Evolutionary conservation across 2,113 vertebrate species (phyloP), one percentile per base, ranked within the genome.

Genomic region (Ornithorhynchus anatinus): DNA sequence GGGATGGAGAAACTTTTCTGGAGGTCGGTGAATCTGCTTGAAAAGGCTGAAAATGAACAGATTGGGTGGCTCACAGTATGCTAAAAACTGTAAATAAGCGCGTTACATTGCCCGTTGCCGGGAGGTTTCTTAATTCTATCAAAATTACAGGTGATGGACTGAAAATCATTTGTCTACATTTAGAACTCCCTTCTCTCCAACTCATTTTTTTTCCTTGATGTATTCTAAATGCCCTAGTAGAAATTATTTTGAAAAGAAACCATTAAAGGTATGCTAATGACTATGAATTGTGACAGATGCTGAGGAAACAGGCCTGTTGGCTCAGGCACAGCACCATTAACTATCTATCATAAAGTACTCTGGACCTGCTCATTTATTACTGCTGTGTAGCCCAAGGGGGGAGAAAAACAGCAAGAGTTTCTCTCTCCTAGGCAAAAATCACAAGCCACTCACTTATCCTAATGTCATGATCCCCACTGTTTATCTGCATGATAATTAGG

Each of bases 401-500:
- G n/a, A 25, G 62, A 43, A 37, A 67, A 90, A 84, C 88, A 91
- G 88, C 82, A 81, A 84, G 90, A 85, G 25, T 64, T 85, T 84
- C 73, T 65, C 83, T 77, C 89, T 90, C 81, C 16, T 6, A 88
- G 84, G 88, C 80, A 90, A 90, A 85, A 91, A 89, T 84, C 87
- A 37, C 73, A 87, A 88, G 77, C 74, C 73, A 83, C 86, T 91
- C 88, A 82, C 83, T 93, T 89, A 81, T 81, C 85, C 75, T 91
- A 91, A 91, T 90, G 88, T 84, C 90, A 84, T 3, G 70, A 91
- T 84, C 84, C 90, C 93, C 79, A 89, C 90, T 92, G 92, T 86
- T 95, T 90, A 87, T 89, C 88, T 89, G 86, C 91, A 86, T 86
- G 87, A 79, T 90, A 91, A 94, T 94, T 91, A 93, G 75, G 84